These are phyloP conservation scores for Diuraphis noxia DNA, from an alignment of 1,140 invertebrate genomes.

Conservation along the genomic window DNA sequence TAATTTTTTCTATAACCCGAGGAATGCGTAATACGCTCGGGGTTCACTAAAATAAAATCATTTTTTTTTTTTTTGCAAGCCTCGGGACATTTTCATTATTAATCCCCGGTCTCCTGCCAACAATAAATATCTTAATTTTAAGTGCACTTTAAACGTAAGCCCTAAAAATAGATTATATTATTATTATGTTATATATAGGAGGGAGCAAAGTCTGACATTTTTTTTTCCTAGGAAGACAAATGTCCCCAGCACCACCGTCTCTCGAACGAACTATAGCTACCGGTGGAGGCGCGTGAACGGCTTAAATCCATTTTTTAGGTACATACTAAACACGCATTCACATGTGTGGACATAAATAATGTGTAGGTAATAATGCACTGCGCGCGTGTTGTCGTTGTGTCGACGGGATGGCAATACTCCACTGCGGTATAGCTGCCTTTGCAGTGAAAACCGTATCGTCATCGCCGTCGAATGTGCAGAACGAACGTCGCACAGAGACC, in stretches of 20 bases:
- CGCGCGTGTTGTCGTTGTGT: neutral
- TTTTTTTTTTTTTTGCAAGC: neutral
- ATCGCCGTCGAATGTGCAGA: neutral
- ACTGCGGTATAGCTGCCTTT: neutral
- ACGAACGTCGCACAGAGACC: neutral
- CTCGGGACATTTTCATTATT: neutral
- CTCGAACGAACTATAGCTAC: neutral
- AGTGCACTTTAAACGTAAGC: neutral
- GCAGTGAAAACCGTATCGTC: slow-evolving; percentile 20
- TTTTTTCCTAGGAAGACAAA: neutral
- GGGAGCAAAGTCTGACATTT: neutral
- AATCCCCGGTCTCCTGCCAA: neutral
- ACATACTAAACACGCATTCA: too few species aligned
- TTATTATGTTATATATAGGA: too few species aligned
- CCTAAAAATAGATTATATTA: neutral
- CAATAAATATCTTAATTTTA: slow-evolving; percentile 11
- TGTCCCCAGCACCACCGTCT: neutral
- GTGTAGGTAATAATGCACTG: neutral
- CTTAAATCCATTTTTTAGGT: neutral
- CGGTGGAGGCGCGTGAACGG: neutral
- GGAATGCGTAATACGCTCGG: neutral
- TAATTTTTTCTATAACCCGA: neutral
- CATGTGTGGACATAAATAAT: neutral
- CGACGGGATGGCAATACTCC: slow-evolving; percentile 23
- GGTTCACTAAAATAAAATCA: neutral